phyloP scores from a whole-genome alignment of 2,888 invertebrate species.

The Tuberolachnus salignus region DNA sequence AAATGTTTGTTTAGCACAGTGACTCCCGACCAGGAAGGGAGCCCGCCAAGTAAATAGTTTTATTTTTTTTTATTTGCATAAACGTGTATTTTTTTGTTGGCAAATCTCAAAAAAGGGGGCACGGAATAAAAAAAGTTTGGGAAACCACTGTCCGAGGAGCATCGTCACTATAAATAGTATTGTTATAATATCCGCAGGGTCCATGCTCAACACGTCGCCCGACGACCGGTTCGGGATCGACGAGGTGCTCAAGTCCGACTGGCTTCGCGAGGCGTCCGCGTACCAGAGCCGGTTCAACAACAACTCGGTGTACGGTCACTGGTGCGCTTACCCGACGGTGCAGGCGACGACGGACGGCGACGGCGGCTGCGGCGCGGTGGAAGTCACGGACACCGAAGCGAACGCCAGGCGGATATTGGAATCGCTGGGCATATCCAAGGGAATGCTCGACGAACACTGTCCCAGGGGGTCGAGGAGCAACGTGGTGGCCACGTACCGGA shows the following conservation, averaged over 20 bases:
- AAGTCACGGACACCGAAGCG: conserved; percentile 59
- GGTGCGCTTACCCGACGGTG: conserved; percentile 59
- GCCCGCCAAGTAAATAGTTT: too few species aligned
- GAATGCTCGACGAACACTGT: conserved; percentile 67
- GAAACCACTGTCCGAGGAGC: too few species aligned
- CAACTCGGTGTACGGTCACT: conserved; percentile 58
- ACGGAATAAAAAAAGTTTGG: too few species aligned
- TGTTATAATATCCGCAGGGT: conserved; percentile 62
- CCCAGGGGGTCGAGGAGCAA: conserved; percentile 70
- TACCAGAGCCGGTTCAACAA: conserved; percentile 58
- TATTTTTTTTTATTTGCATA: too few species aligned
- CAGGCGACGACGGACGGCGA: conserved; percentile 57
- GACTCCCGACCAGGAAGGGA: too few species aligned
- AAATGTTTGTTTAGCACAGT: too few species aligned
- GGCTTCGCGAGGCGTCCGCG: conserved; percentile 64
- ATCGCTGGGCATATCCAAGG: conserved; percentile 69
- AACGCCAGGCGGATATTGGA: conserved; percentile 62
- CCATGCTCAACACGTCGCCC: conserved; percentile 65
- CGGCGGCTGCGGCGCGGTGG: conserved; percentile 33
- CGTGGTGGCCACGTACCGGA: conserved; percentile 74
- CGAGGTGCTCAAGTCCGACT: conserved; percentile 66
- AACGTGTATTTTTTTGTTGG: too few species aligned
- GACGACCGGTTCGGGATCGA: conserved; percentile 64
- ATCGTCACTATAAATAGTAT: too few species aligned
- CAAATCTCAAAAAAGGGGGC: too few species aligned